Percentiles rank a stretch among this genome's conserved stretches.
These are phyloP conservation scores for Julus scanicus DNA, from an alignment of 2,888 invertebrate species.

Conservation along the genomic window DNA sequence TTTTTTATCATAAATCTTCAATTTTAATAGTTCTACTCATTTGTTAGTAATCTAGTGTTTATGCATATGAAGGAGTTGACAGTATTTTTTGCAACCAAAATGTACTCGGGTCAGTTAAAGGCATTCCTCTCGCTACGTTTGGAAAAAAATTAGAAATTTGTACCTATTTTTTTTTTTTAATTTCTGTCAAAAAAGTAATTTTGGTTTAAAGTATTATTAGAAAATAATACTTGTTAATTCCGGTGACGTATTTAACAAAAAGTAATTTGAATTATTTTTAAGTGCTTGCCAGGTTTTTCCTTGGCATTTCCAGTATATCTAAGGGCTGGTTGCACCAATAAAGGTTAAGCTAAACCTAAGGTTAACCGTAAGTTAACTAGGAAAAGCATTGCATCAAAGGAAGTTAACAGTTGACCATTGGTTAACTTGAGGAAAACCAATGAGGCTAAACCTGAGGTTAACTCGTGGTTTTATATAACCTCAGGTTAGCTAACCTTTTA, in stretches of 20 bases:
- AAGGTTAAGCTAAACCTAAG: too few relatives aligned
- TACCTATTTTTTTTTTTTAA: not conserved
- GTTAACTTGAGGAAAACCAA: too few relatives aligned
- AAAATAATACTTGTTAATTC: conserved; percentile 36
- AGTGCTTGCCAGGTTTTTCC: not conserved
- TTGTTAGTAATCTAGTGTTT: not conserved
- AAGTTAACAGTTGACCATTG: too few relatives aligned
- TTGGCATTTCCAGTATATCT: not conserved
- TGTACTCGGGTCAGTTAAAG: not conserved
- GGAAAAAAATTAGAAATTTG: not conserved
- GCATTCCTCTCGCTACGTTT: not conserved
- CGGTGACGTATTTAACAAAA: not conserved
- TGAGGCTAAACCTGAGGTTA: too few relatives aligned
- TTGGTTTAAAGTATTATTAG: not conserved
- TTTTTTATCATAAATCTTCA: conserved; percentile 12
- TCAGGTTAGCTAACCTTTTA: too few relatives aligned
- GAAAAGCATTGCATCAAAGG: too few relatives aligned
- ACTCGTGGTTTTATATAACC: too few relatives aligned
- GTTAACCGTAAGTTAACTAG: too few relatives aligned
- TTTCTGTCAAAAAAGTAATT: not conserved
- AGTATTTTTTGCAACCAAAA: conserved; percentile 24
- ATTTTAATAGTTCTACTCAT: not conserved
- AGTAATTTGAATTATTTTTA: not conserved
- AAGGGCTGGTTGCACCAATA: too few relatives aligned
- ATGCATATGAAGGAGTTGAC: not conserved